Base-by-base conservation (phyloP, 1,140 invertebrate genomes). In the Triops longicaudatus region DNA sequence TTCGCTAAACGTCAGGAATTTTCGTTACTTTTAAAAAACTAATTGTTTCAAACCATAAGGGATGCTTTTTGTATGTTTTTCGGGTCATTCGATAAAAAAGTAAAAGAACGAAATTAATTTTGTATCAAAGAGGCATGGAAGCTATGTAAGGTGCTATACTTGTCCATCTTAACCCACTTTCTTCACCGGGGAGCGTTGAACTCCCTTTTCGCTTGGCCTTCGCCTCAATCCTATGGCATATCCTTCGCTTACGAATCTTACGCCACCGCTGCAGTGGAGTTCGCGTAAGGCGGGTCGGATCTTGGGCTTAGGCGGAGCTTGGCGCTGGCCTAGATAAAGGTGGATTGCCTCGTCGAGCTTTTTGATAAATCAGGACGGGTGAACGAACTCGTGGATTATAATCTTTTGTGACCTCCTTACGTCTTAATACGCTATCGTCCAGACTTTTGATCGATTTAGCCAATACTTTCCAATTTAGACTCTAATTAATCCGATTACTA, bases 141-240 rank as follows among this genome's bases (percentile, higher is more conserved):
- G 22, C 14, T 63, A 63, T 63, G 50, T 63, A n/a, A 22, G 50
- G 14, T 63, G 14, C 22, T 17, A 22, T 63, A 22, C 22, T 22
- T 22, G 0, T 63, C 50, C 50, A 63, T 63, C 50, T 63, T 63
- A 63, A 63, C 50, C 50, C 50, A 63, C 50, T 63, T 63, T 63
- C 50, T 63, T 63, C 50, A 5, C 22, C 14, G 50, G 50, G 17
- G 50, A 63, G 50, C 50, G 22, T 63, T 63, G 50, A 63, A 63
- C 50, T 63, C 50, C 50, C 50, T n/a, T n/a, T 63, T 63, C 50
- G 50, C 50, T 63, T 63, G 50, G 50, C 50, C 50, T 63, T 63
- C 50, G 50, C 50, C 50, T 63, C 50, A 63, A 63, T 63, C 50
- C 31, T 63, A 22, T n/a, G 22, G 50, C 22, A 63, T 22, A 63